Base-by-base conservation (phyloP, 1,140 invertebrate species). In the Arion vulgaris region DNA sequence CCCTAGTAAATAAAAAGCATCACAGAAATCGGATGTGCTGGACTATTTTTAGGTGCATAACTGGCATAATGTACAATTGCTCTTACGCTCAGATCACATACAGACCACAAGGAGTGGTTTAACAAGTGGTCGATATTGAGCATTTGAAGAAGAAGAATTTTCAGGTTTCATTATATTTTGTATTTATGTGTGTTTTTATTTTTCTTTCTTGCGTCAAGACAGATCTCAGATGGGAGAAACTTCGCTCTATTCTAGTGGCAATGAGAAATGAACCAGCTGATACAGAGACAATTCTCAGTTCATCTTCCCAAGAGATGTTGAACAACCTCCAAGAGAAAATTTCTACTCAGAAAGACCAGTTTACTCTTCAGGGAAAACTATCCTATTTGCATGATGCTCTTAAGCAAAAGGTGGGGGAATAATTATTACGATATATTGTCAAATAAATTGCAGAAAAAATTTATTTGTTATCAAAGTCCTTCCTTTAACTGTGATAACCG, bases 211-310 rank as follows among this genome's bases (percentile, higher is more conserved):
- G 4, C 9, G 62, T 32, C 32, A 17, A 66, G 36, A 69, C 78
- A 32, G 78, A 81, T n/a, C 39, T 38, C 1, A 51, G 62, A 74
- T 81, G 80, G 80, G 69, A 81, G 26, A 57, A 81, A 17, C 80
- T 81, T 9, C 45, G 71, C 17, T 73, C 69, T 11, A 57, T 81
- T 34, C 71, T 81, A 26, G 71, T 73, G 45, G 71, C 39, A 2
- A 81, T 81, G 80, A 81, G 74, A 28, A 32, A 74, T 11, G 71
- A 81, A 41, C 68, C 80, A 38, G 19, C 74, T 73, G 80, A 81
- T 74, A 51, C 74, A 0, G 80, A 81, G 0, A 36, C 4, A 36
- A 39, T 7, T 41, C 15, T 62, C 26, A 39, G 28, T 15, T 53
- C 71, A n/a, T 53, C 51, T 13, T 38, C 80, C 36, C 19, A 49